Percentiles rank a stretch among this genome's conserved stretches.
phyloP scores from a whole-genome alignment of 2,888 invertebrate genomes.

The Saturnia japonica region DNA sequence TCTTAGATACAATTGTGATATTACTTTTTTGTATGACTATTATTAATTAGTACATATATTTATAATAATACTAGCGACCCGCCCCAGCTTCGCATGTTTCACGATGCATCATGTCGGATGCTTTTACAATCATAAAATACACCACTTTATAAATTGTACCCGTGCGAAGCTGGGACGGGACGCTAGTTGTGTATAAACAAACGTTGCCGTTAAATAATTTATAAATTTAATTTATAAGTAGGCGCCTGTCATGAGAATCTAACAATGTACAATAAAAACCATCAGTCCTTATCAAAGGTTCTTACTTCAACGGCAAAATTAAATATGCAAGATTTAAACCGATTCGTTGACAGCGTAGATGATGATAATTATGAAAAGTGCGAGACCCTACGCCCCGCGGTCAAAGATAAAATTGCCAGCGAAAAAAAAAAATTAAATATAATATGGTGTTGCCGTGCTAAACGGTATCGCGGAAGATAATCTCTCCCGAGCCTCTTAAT shows the following conservation, averaged over 20 bases:
- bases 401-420: conserved; percentile 54
- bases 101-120: no score
- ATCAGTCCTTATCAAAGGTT: neutral
- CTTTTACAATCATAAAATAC: no score
- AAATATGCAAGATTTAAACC: conserved; percentile 11
- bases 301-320: conserved; percentile 1
- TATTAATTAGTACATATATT: no score
- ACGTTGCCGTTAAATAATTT: no score
- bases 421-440: conserved; percentile 63
- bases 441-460: conserved; percentile 64
- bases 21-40: no score
- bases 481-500: conserved; percentile 71
- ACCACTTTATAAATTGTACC: no score
- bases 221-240: neutral
- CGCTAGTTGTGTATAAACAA: no score
- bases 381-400: conserved; percentile 43
- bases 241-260: neutral
- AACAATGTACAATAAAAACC: neutral
- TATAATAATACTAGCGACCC: no score
- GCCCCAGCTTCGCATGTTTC: no score
- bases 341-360: neutral
- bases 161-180: no score
- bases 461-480: conserved; percentile 71
- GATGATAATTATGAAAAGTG: conserved; percentile 66
- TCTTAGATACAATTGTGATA: no score